These are phyloP conservation scores for Hypotaenidia okinawae DNA, from an alignment of 2,797 vertebrate genomes.

Conservation along the genomic window DNA sequence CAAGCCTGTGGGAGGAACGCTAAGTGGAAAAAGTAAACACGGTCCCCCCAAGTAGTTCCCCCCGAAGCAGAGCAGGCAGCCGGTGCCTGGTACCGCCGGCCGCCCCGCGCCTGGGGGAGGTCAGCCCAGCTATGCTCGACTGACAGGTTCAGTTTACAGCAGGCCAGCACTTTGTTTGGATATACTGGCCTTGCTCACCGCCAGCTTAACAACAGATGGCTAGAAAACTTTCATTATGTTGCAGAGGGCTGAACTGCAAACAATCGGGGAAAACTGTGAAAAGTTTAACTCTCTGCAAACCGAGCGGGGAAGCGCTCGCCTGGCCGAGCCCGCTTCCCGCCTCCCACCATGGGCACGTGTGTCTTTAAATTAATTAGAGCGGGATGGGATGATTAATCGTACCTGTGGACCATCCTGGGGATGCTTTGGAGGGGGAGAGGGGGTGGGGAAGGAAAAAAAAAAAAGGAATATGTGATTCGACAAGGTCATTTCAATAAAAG, in stretches of 20 bases:
- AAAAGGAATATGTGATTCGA: slow-evolving; percentile 25
- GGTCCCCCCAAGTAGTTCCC: slow-evolving; percentile 74
- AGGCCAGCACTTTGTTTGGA: slow-evolving; percentile 91
- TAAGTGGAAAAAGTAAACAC: slow-evolving; percentile 86
- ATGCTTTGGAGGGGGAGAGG: not conserved
- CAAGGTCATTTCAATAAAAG: slow-evolving; percentile 61
- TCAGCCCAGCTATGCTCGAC: slow-evolving; percentile 88
- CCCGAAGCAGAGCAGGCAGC: slow-evolving; percentile 71
- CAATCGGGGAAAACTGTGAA: slow-evolving; percentile 81
- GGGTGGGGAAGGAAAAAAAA: not conserved
- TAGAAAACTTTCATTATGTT: slow-evolving; percentile 89
- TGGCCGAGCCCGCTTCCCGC: not conserved
- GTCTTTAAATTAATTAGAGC: slow-evolving; percentile 44
- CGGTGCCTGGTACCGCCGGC: slow-evolving; percentile 88
- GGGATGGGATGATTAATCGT: slow-evolving; percentile 44
- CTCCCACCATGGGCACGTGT: not conserved
- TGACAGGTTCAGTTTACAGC: slow-evolving; percentile 94
- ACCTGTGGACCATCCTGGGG: slow-evolving; percentile 28
- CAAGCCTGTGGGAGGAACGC: slow-evolving; percentile 80
- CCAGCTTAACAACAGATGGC: slow-evolving; percentile 97
- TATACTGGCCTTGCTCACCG: slow-evolving; percentile 89
- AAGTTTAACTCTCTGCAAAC: slow-evolving; percentile 82
- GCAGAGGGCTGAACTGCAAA: slow-evolving; percentile 81
- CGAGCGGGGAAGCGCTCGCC: slow-evolving; percentile 23
- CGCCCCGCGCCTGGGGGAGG: slow-evolving; percentile 81